These are phyloP conservation scores for Acleris literana DNA, from an alignment of 2,888 invertebrate species.

Conservation along the genomic window DNA sequence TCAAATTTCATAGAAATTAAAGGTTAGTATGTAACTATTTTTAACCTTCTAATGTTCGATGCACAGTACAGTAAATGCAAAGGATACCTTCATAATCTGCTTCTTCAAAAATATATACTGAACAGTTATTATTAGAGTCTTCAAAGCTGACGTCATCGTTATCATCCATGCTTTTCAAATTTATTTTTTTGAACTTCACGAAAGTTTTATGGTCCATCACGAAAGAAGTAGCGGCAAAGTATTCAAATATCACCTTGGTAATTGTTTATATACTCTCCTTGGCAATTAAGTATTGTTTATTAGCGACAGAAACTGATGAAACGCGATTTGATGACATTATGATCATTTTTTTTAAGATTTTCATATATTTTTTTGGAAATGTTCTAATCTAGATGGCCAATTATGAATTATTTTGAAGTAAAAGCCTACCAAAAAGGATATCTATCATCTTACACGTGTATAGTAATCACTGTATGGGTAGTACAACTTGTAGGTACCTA, in stretches of 20 bases:
- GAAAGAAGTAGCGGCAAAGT: slow-evolving; percentile 33
- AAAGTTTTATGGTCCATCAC: slow-evolving; percentile 33
- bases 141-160: slow-evolving; percentile 12
- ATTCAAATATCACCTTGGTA: slow-evolving; percentile 34
- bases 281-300: slow-evolving; percentile 33
- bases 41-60: background rate
- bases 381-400: slow-evolving; percentile 43
- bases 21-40: background rate
- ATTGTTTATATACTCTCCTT: slow-evolving; percentile 40
- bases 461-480: too few species aligned
- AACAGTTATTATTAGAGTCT: slow-evolving; percentile 18
- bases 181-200: slow-evolving; percentile 31
- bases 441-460: too few species aligned
- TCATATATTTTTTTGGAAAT: background rate
- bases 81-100: slow-evolving; percentile 27
- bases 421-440: too few species aligned
- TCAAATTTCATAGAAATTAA: background rate
- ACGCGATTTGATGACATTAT: slow-evolving; percentile 14
- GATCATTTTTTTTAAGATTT: background rate
- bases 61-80: background rate
- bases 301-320: slow-evolving; percentile 22
- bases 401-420: background rate
- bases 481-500: too few species aligned
- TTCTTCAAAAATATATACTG: slow-evolving; percentile 31
- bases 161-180: slow-evolving; percentile 31